Conservation (phyloP, 2,113 vertebrate species). For the Geothlypis trichas region DNA sequence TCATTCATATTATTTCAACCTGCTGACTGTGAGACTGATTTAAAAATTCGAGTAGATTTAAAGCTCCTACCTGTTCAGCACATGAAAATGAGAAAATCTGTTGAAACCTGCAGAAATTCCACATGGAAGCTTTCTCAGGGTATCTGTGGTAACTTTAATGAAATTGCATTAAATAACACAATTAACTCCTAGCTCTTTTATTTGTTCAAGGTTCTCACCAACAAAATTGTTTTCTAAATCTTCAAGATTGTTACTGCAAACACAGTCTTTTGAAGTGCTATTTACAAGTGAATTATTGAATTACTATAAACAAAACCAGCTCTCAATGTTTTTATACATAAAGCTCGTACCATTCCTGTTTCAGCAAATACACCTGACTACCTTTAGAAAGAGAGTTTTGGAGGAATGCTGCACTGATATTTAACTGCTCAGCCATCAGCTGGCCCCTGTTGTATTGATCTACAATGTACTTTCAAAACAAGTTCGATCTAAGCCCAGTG, state of each 20-base stretch:
- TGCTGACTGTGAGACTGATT: background rate
- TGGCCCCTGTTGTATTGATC: conserved; percentile 47
- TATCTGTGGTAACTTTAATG: background rate
- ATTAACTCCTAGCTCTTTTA: background rate
- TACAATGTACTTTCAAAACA: conserved; percentile 62
- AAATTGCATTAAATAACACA: background rate
- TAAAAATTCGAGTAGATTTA: background rate
- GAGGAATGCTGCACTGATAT: conserved; percentile 5
- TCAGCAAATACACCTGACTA: background rate
- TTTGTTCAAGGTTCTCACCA: background rate
- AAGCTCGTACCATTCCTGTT: background rate
- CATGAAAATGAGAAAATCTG: background rate
- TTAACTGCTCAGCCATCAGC: conserved; percentile 24
- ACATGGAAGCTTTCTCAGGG: background rate
- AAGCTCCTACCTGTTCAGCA: background rate
- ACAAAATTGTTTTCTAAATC: background rate
- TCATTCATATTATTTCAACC: background rate
- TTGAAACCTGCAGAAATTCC: background rate
- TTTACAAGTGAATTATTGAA: background rate
- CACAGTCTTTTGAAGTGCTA: background rate
- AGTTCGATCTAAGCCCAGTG: conserved; percentile 56
- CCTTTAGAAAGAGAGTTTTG: background rate
- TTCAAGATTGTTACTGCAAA: background rate
- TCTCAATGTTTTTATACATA: background rate
- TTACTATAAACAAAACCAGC: background rate